These are phyloP conservation scores for Enteromius trimaculatus DNA, from an alignment of 2,797 vertebrate genomes.

Conservation along the genomic window DNA sequence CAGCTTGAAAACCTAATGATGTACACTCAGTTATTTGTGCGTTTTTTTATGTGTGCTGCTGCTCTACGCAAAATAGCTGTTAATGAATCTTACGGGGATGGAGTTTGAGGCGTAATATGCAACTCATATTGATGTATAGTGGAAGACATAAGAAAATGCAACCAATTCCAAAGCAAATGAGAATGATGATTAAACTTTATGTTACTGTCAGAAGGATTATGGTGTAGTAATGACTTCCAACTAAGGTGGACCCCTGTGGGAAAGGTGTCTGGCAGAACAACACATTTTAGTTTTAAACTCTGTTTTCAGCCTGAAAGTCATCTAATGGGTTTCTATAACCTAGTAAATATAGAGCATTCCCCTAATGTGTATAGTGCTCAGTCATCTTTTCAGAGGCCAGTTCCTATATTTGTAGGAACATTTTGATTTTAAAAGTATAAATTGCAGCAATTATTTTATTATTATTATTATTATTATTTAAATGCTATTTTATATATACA, in stretches of 20 bases:
- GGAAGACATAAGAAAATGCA: constrained; percentile 20
- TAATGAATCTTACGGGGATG: constrained; percentile 28
- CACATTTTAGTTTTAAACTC: constrained; percentile 5
- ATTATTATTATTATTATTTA: too few relatives aligned
- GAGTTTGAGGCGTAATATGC: constrained; percentile 27
- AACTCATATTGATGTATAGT: constrained; percentile 33
- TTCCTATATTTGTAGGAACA: not conserved
- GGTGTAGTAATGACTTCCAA: constrained; percentile 5
- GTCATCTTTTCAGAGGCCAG: not conserved
- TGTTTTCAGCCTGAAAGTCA: not conserved
- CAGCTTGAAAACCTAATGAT: constrained; percentile 26
- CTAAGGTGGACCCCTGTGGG: not conserved
- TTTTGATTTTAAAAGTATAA: too few relatives aligned
- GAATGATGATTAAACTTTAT: constrained; percentile 29
- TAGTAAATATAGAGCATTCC: not conserved
- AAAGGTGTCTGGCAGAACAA: not conserved
- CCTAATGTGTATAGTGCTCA: not conserved
- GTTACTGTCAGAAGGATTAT: constrained; percentile 17
- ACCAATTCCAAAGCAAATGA: not conserved
- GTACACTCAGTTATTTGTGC: constrained; percentile 18
- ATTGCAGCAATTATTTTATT: too few relatives aligned
- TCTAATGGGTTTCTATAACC: not conserved
- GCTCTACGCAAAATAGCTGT: constrained; percentile 7
- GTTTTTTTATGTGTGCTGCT: constrained; percentile 14
- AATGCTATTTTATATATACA: too few relatives aligned